Evolutionary conservation across 2,888 invertebrate genomes (phyloP), one percentile per base, ranked within the genome.

Genomic region (Sinopyrophorus schimmeli): DNA sequence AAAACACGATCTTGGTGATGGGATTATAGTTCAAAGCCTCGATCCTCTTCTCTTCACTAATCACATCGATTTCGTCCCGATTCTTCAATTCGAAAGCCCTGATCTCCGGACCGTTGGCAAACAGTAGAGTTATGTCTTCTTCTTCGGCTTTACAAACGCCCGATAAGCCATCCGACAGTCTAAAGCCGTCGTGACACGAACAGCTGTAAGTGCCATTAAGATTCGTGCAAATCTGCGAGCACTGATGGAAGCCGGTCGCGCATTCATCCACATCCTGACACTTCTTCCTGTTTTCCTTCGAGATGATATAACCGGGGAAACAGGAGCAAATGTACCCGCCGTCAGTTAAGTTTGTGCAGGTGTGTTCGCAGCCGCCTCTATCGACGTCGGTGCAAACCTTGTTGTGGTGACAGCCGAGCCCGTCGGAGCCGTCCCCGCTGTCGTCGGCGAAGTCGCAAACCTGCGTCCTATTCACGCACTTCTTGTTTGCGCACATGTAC

Each of bases 261-360:
- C 97, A 97, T 74, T 97, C 97, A 73, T 97, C 87, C 9, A 95
- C 81, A 71, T 97, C 97, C 54, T 84, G 76, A 68, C 94, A 94
- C 54, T 83, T 81, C 74, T 94, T 94, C 53, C 86, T 82, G 71
- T 92, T 91, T 2, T 81, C 82, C 24, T 81, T 77, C 1, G 89
- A 83, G 48, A 89, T 88, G 61, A 91, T 89, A 74, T 86, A 94
- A 15, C 94, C 94, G 7, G 84, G 80, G 72, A 85, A 87, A 73
- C 96, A 97, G 21, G 87, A 84, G 72, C 97, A 97, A 64, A 94
- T 89, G 74, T 91, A 95, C 1, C 94, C 93, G 23, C 82, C 82
- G 37, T 82, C 81, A 0, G 88, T 86, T 16, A 96, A 76, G 69
- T 92, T 90, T 52, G 87, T 87, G 68, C 97, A 97, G 65, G 86